Evolutionary conservation across 1,140 invertebrate genomes (phyloP).

Genomic region (Trichogramma pretiosum): DNA sequence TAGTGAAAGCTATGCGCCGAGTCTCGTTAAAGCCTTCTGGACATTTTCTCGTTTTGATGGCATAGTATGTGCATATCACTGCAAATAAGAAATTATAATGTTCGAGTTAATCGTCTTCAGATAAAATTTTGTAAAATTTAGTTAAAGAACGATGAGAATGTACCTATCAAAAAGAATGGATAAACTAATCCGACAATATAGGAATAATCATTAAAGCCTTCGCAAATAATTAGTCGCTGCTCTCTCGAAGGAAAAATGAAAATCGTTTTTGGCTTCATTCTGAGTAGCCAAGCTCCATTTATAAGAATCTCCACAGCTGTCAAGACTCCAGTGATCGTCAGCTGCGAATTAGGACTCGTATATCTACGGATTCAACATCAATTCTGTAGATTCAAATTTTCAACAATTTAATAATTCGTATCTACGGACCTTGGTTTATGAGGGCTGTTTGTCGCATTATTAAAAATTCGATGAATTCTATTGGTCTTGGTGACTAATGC

Average conservation of each 20-base stretch:
- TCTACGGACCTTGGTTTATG: slow-evolving; percentile 38
- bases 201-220: slow-evolving; percentile 46
- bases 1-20: slow-evolving; percentile 65
- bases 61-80: slow-evolving; percentile 61
- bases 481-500: slow-evolving; percentile 54
- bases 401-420: slow-evolving; percentile 5
- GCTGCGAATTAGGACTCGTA: slow-evolving; percentile 47
- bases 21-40: slow-evolving; percentile 72
- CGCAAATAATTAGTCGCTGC: slow-evolving; percentile 37
- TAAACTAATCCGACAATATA: slow-evolving; percentile 51
- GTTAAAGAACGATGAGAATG: slow-evolving; percentile 1
- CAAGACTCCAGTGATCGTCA: slow-evolving; percentile 47
- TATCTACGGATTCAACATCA: slow-evolving; percentile 27
- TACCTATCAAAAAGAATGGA: slow-evolving; percentile 47
- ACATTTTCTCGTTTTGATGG: slow-evolving; percentile 66
- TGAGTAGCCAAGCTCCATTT: slow-evolving; percentile 46
- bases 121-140: slow-evolving; percentile 1
- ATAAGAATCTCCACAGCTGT: slow-evolving; percentile 48
- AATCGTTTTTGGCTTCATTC: slow-evolving; percentile 38
- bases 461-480: slow-evolving; percentile 52
- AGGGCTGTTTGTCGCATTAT: slow-evolving; percentile 29
- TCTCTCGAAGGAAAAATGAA: slow-evolving; percentile 42
- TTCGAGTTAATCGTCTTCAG: no score
- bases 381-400: not conserved
- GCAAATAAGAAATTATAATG: slow-evolving; percentile 21